These are phyloP conservation scores for Salminus brasiliensis DNA, from an alignment of 2,113 vertebrate species.

Conservation along the genomic window DNA sequence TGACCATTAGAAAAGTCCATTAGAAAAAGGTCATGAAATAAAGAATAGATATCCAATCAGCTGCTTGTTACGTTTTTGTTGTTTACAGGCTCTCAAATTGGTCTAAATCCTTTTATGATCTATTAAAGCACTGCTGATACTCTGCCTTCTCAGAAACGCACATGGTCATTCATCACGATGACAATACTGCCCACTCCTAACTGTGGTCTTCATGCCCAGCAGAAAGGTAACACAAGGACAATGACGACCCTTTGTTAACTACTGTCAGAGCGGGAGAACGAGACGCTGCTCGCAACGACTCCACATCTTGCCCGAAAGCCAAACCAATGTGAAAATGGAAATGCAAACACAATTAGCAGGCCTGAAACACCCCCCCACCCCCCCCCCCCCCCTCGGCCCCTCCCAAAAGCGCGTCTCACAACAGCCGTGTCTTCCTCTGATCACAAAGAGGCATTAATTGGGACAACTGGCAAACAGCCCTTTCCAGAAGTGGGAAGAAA, in stretches of 20 bases:
- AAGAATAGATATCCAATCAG: too few relatives aligned
- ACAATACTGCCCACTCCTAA: too few relatives aligned
- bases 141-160: too few relatives aligned
- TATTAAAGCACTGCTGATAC: too few relatives aligned
- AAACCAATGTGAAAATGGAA: conserved; percentile 10
- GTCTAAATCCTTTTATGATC: too few relatives aligned
- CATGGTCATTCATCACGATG: too few relatives aligned
- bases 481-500: conserved; percentile 26
- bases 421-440: conserved; percentile 26
- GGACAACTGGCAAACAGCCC: neutral
- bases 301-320: neutral
- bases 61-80: too few relatives aligned
- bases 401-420: neutral
- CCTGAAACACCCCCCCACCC: conserved; percentile 3
- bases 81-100: too few relatives aligned
- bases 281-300: neutral
- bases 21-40: too few relatives aligned
- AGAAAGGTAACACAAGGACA: neutral
- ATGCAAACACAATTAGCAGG: neutral
- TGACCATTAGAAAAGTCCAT: too few relatives aligned
- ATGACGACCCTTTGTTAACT: neutral
- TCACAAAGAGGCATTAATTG: conserved; percentile 33
- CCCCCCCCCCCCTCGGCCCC: conserved; percentile 3
- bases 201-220: neutral
- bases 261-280: neutral